Base-by-base conservation (phyloP, 1,140 invertebrate genomes). In the Aphaenogaster rudis region DNA sequence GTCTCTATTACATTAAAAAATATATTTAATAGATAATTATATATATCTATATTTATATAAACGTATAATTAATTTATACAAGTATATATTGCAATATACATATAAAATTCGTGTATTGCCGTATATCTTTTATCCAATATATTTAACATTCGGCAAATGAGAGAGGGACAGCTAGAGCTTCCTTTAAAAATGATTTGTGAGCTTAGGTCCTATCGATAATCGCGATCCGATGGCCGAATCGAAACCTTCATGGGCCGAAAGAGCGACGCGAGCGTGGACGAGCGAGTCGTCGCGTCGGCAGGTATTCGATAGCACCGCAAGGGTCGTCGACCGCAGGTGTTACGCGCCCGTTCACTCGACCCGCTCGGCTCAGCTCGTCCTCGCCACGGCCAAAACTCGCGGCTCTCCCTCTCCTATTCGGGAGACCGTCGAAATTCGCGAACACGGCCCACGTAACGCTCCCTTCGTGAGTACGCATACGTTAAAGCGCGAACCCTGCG, bases 281-380 rank as follows among this genome's bases (percentile, higher is more conserved):
- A 88, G 81, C 87, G 81, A 79, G 85, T 86, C 88, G 92, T 92
- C 90, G 92, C 91, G 92, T 92, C 91, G 91, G 89, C 91, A 94
- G 93, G 93, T 93, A 94, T 94, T 95, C 94, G 94, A 93, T 94
- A 93, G 93, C 92, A 91, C 89, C 91, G 90, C 92, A 89, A 93
- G 92, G 94, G 94, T 95, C 95, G 91, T 95, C 93, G 95, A 95
- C 94, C 95, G 94, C 95, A 95, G 95, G 94, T 95, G 94, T 93
- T 93, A 91, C 87, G 81, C 90, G 86, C 77, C 87, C 79, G 86
- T 81, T 88, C 76, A 78, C 39, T 91, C 85, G 89, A 54, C 76
- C 86, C 89, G 89, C 91, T 90, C 74, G 67, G 84, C 61, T 77
- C 76, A 7, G 86, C 82, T 93, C 80, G 85, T 88, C 91, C 92